phyloP scores from a whole-genome alignment of 2,888 invertebrate species.

The Anodontia alba region DNA sequence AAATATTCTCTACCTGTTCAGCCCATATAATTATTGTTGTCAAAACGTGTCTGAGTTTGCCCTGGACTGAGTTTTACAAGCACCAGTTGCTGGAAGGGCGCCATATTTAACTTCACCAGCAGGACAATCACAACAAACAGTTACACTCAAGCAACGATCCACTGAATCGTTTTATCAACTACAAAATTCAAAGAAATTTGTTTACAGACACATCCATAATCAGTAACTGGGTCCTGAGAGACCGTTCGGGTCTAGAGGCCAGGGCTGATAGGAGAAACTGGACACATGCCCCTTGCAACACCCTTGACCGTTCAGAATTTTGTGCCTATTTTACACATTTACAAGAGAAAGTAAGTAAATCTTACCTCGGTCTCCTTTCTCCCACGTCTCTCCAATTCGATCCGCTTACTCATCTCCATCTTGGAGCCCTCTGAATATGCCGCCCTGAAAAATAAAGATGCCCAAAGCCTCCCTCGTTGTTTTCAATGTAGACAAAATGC shows the following conservation, averaged over 20 bases:
- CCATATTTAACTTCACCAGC: slow-evolving; percentile 15
- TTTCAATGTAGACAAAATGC: slow-evolving; percentile 59
- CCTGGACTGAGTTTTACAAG: too few relatives aligned
- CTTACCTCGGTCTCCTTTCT: slow-evolving; percentile 94
- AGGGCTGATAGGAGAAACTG: not conserved
- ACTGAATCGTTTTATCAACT: too few relatives aligned
- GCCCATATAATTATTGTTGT: too few relatives aligned
- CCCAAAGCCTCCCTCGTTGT: slow-evolving; percentile 54
- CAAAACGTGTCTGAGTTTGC: too few relatives aligned
- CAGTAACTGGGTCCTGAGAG: too few relatives aligned
- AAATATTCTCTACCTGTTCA: too few relatives aligned
- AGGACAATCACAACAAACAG: too few relatives aligned
- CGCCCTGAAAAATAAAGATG: slow-evolving; percentile 31
- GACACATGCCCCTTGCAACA: not conserved
- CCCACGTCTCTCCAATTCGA: slow-evolving; percentile 97
- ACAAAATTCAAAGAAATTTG: too few relatives aligned
- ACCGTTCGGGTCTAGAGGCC: too few relatives aligned
- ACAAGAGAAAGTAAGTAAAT: not conserved
- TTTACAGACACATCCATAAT: too few relatives aligned
- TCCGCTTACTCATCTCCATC: slow-evolving; percentile 87
- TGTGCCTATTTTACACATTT: not conserved
- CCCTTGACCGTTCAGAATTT: not conserved
- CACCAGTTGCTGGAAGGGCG: slow-evolving; percentile 11
- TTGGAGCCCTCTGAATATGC: slow-evolving; percentile 25
- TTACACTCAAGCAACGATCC: too few relatives aligned